These are phyloP conservation scores for Hyaena hyaena DNA, from an alignment of 2,113 vertebrate genomes.

Conservation along the genomic window DNA sequence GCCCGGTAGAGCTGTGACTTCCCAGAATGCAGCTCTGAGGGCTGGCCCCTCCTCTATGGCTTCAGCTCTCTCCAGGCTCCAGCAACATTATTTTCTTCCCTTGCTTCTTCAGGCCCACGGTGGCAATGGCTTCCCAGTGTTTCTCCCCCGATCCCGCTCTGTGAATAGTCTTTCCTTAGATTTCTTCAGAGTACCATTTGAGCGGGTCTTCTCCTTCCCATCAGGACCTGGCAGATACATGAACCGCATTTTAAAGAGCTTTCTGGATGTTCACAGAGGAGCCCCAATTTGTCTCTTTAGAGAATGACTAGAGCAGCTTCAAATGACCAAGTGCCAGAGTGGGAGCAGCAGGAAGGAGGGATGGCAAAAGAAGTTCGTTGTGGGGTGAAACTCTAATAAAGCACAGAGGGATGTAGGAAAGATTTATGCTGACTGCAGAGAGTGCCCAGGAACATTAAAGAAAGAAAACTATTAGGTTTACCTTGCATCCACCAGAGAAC, in stretches of 20 bases:
- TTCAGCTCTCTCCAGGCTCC: not conserved
- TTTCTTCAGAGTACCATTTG: not conserved
- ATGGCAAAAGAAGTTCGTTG: not conserved
- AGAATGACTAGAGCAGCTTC: not conserved
- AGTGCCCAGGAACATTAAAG: not conserved
- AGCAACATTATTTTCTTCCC: not conserved
- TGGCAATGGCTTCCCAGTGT: not conserved
- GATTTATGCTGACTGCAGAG: not conserved
- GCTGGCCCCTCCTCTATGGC: not conserved
- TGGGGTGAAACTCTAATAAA: not conserved
- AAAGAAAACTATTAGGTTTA: not conserved
- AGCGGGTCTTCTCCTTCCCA: not conserved
- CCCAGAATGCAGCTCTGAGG: not conserved
- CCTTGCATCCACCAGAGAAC: not conserved
- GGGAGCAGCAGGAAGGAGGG: not conserved
- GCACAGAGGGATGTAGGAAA: not conserved
- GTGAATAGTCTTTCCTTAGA: not conserved
- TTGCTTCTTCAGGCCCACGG: not conserved
- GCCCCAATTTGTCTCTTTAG: not conserved
- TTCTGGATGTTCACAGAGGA: not conserved
- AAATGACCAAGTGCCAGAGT: not conserved
- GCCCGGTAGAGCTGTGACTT: not conserved
- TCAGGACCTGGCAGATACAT: not conserved
- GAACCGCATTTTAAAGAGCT: not conserved
- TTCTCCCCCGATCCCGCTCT: not conserved